Percentiles rank a stretch among this genome's conserved stretches.
Conservation (phyloP, 2,797 vertebrate species). For the Fringilla coelebs region DNA sequence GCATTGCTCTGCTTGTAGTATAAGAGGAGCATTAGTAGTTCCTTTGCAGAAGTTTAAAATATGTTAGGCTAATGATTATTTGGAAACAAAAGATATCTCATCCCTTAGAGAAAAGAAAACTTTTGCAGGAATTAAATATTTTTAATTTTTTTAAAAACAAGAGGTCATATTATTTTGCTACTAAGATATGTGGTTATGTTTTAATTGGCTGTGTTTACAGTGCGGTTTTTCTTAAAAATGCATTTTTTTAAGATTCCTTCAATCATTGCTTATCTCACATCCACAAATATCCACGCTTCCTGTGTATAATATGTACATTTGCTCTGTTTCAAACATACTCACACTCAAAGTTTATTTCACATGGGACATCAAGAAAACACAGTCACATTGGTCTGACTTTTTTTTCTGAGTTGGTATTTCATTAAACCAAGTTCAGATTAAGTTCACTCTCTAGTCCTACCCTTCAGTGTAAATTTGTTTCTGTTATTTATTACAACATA, state of each 20-base stretch:
- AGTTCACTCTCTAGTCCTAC: slow-evolving; percentile 55
- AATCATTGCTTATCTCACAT: slow-evolving; percentile 57
- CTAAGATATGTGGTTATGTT: slow-evolving; percentile 31
- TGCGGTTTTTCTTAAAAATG: slow-evolving; percentile 48
- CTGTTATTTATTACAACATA: slow-evolving; percentile 34
- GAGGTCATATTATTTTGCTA: slow-evolving; percentile 15
- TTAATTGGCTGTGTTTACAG: slow-evolving; percentile 58
- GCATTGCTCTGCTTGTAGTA: not conserved
- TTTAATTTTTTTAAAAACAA: not conserved
- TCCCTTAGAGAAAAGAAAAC: not conserved
- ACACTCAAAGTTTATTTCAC: slow-evolving; percentile 67
- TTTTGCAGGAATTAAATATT: not conserved
- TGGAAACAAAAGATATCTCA: not conserved
- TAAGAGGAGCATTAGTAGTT: not conserved
- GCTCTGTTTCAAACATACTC: slow-evolving; percentile 55
- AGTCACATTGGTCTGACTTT: slow-evolving; percentile 36
- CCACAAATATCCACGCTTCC: slow-evolving; percentile 66
- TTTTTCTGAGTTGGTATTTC: slow-evolving; percentile 31
- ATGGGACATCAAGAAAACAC: slow-evolving; percentile 64
- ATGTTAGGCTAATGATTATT: not conserved
- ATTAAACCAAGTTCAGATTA: slow-evolving; percentile 62
- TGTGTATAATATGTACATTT: slow-evolving; percentile 64
- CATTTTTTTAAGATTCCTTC: slow-evolving; percentile 43
- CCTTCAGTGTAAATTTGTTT: slow-evolving; percentile 9
- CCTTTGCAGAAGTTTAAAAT: not conserved